Evolutionary conservation across 2,113 vertebrate genomes (phyloP), one percentile per base, ranked within the genome.

Genomic region (Sorex fumeus): DNA sequence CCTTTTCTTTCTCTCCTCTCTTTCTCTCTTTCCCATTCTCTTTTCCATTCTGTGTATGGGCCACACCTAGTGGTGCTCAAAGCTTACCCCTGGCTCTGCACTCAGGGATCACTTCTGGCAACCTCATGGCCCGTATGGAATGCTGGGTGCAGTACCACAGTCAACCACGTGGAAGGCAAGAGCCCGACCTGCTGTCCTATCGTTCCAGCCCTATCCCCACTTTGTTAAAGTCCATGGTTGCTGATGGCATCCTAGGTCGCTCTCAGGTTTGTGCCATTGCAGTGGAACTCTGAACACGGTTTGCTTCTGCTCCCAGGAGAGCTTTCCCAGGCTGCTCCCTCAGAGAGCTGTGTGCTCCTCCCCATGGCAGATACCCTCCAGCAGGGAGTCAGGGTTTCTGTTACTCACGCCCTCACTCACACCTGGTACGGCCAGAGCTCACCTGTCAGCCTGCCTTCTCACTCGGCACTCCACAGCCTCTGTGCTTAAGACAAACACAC

Each of bases 401-500:
- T 32, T 25, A 50, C 32, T 43, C 28, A 0, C 27, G 43, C 8
- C 53, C 74, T 90, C 81, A 7, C 78, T 62, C 74, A 77, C 83
- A 69, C 32, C 74, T n/a, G 27, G 18, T 6, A 13, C 7, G 7
- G 45, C 71, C 79, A 12, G 36, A 34, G 34, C 19, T 64, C 60
- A 45, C 27, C 6, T 3, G 13, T 13, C 27, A 88, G 66, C 50
- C 45, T 83, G 21, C 45, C 19, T 57, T 45, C 53, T 76, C 60
- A 25, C 36, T 62, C 70, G 27, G 5, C 40, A 15, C 66, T 71
- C 43, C 81, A 77, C 23, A 70, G 69, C 25, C 62, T 62, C 87
- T 93, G 88, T 91, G 82, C 19, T 50, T 6, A 79, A 30, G 40
- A 71, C 75, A 90, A 75, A 13, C 43, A 77, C 88, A 91, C 43